A percentile compares a stretch with the other conserved stretches of the same genome.
Conservation (phyloP, 2,888 invertebrate species). For the Corythucha ciliata region DNA sequence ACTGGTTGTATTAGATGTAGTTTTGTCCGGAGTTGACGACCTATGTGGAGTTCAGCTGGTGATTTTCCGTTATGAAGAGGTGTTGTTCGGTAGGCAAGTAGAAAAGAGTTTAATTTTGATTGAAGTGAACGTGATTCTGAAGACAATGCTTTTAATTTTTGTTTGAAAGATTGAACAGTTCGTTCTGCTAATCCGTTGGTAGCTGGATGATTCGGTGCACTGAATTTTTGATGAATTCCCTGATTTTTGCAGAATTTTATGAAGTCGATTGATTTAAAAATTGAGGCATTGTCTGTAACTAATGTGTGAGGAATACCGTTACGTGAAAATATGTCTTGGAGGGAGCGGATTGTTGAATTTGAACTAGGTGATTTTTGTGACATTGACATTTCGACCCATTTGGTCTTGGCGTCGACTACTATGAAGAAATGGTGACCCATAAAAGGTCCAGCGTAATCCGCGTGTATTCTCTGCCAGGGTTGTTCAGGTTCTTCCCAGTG, state of each 20-base stretch:
- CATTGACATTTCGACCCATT: slow-evolving; percentile 14
- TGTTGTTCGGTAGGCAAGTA: slow-evolving; percentile 7
- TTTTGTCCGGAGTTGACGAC: slow-evolving; percentile 7
- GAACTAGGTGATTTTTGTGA: too few relatives aligned
- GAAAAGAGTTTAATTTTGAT: slow-evolving; percentile 1
- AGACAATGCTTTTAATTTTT: background rate
- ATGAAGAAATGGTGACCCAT: background rate
- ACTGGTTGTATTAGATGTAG: slow-evolving; percentile 17
- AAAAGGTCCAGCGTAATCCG: slow-evolving; percentile 16
- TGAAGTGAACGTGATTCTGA: background rate
- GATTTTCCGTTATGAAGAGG: slow-evolving; percentile 6
- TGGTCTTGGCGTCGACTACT: slow-evolving; percentile 7
- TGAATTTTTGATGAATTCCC: slow-evolving; percentile 6
- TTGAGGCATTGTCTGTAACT: slow-evolving; percentile 12
- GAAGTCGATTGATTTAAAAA: slow-evolving; percentile 4
- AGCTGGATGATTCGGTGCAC: slow-evolving; percentile 7
- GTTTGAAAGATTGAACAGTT: slow-evolving; percentile 8
- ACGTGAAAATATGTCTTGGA: slow-evolving; percentile 7
- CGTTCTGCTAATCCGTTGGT: slow-evolving; percentile 15
- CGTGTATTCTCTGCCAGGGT: slow-evolving; percentile 10
- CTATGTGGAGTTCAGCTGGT: slow-evolving; percentile 15
- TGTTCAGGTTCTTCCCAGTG: slow-evolving; percentile 2
- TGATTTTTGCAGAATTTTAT: slow-evolving; percentile 1
- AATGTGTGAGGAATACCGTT: slow-evolving; percentile 1
- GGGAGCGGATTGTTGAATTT: background rate